phyloP scores from a whole-genome alignment of 2,113 vertebrate species.

The Myotis lucifugus region DNA sequence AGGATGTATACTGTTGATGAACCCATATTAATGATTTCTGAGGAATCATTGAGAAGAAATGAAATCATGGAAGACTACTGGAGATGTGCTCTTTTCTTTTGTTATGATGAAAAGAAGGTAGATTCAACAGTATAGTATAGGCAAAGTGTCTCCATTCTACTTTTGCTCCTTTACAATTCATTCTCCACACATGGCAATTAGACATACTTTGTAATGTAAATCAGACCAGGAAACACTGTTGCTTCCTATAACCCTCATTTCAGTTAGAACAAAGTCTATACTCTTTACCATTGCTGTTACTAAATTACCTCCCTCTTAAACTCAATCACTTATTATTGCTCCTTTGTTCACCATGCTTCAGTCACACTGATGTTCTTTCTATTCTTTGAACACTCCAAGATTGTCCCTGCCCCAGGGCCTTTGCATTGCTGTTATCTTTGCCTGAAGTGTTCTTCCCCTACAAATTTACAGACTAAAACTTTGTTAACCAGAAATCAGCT shows the following conservation, averaged over 20 bases:
- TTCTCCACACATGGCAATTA: not conserved
- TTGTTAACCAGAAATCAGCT: not conserved
- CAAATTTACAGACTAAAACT: not conserved
- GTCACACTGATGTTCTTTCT: conserved; percentile 3
- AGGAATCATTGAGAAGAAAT: not conserved
- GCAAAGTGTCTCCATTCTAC: not conserved
- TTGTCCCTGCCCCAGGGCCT: not conserved
- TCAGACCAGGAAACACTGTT: not conserved
- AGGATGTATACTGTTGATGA: not conserved
- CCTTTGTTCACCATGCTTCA: not conserved
- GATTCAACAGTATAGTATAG: conserved; percentile 3
- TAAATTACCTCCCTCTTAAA: not conserved
- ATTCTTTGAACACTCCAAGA: not conserved
- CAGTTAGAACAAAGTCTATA: not conserved
- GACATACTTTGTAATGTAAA: not conserved
- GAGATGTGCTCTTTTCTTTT: not conserved
- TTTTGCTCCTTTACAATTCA: not conserved
- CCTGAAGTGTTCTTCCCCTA: not conserved
- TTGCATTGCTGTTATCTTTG: conserved; percentile 38
- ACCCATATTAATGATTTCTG: not conserved
- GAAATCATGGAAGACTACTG: not conserved
- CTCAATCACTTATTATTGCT: not conserved
- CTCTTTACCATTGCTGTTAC: not conserved
- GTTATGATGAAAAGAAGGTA: not conserved
- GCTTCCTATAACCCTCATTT: not conserved